phyloP scores from a whole-genome alignment of 2,797 vertebrate genomes.

The Hybognathus amarus region DNA sequence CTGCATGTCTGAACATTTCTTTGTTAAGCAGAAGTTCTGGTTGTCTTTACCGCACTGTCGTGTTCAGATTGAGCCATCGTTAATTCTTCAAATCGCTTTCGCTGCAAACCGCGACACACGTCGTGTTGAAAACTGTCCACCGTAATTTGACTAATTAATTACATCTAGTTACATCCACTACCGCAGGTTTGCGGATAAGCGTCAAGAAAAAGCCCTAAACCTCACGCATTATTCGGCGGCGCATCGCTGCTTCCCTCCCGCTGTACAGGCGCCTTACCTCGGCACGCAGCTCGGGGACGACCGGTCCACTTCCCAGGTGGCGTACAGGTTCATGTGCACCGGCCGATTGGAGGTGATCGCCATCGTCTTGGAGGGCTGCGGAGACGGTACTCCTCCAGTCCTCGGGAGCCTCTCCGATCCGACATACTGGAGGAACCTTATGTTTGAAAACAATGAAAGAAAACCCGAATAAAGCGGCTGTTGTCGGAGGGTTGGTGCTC shows the following conservation, averaged over 20 bases:
- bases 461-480: neutral
- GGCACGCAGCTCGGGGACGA: constrained; percentile 93
- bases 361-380: constrained; percentile 82
- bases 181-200: neutral
- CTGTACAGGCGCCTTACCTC: constrained; percentile 76
- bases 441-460: constrained; percentile 18
- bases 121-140: neutral
- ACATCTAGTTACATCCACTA: neutral
- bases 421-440: constrained; percentile 77
- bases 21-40: constrained; percentile 26
- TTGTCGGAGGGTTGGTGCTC: neutral
- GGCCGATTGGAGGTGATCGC: constrained; percentile 83
- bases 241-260: constrained; percentile 1
- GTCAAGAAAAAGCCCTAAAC: neutral
- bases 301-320: constrained; percentile 93
- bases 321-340: constrained; percentile 94
- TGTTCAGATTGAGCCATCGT: neutral
- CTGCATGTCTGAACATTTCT: constrained; percentile 24
- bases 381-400: constrained; percentile 80
- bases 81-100: neutral
- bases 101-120: neutral
- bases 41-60: constrained; percentile 10
- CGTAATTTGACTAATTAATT: neutral
- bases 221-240: neutral
- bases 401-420: constrained; percentile 83